Conservation (phyloP, 1,140 invertebrate genomes). For the Zaprionus capensis region DNA sequence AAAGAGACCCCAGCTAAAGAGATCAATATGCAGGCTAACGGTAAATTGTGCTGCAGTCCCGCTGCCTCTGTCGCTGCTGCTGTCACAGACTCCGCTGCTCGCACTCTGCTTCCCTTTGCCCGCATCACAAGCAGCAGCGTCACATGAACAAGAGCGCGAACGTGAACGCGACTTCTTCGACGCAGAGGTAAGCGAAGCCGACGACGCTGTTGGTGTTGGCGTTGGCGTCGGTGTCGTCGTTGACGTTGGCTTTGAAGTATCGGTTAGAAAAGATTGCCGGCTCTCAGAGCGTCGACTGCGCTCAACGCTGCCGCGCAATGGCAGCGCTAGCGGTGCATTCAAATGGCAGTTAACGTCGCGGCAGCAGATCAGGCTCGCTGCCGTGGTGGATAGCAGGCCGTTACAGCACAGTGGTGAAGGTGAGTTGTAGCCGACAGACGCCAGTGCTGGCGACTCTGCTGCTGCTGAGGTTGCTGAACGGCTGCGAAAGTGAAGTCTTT, state of each 20-base stretch:
- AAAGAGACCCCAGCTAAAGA: constrained; percentile 90
- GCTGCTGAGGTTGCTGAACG: constrained; percentile 62
- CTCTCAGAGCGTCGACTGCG: constrained; percentile 51
- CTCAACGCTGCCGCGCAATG: constrained; percentile 57
- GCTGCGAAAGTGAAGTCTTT: constrained; percentile 83
- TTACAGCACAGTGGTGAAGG: constrained; percentile 77
- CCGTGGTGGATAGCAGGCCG: constrained; percentile 57
- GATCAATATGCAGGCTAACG: constrained; percentile 90
- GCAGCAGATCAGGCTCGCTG: constrained; percentile 63
- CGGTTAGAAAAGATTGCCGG: constrained; percentile 60
- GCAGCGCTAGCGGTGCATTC: constrained; percentile 58
- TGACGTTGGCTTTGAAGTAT: constrained; percentile 16
- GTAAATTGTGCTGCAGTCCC: constrained; percentile 78
- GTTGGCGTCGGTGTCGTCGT: constrained; percentile 46
- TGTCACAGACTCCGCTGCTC: constrained; percentile 17
- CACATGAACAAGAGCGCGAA: constrained; percentile 44
- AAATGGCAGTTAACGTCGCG: constrained; percentile 77
- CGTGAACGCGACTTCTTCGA: constrained; percentile 47
- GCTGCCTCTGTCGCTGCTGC: constrained; percentile 11
- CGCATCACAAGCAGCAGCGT: neutral
- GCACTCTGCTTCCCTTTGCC: constrained; percentile 17
- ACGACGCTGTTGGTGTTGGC: constrained; percentile 42
- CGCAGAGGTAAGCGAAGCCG: constrained; percentile 43
- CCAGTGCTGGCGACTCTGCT: constrained; percentile 12
- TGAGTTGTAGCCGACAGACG: constrained; percentile 43